Base-by-base conservation (phyloP, 2,888 invertebrate genomes). In the Odontothrips loti region DNA sequence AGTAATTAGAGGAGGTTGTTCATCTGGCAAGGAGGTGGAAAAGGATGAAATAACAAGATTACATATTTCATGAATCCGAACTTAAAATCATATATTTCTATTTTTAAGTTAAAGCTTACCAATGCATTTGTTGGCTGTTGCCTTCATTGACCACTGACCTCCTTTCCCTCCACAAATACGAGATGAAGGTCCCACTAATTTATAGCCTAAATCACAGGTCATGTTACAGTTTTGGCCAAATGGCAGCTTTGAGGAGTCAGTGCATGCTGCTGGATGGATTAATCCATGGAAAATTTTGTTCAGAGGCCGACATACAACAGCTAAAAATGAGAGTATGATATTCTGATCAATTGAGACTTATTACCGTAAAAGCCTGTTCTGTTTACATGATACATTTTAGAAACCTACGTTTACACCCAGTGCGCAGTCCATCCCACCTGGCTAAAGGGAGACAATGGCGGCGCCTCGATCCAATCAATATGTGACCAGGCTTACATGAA, bases 391-490 rank as follows among this genome's bases (percentile, higher is more conserved):
- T 43, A 2, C 2, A 43, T 43, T 43, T 43, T 6, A 43, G 0
- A 23, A 23, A 84, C 86, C 87, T 87, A 92, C 92, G 91, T 88
- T 91, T 91, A 85, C 93, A 93, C 80, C 90, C 88, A 0, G 91
- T 90, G 83, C 90, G 90, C 17, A 93, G 87, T 1, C 93, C 93
- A 84, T 92, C 92, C 93, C 93, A 93, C 85, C 90, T 89, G 0
- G 91, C 90, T 79, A 92, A 87, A 0, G 93, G 92, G 79, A 93
- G 87, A 84, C 93, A 93, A 47, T 90, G 91, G 68, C 93, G 87
- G 83, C 89, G 89, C 83, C 88, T 88, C 23, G 93, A 92, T 0
- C 93, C 93, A 29, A 91, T 90, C 79, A 93, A 86, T 83, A 90
- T 89, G 85, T 89, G 91, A 0, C 93, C 93, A n/a, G 88, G 87